Percentiles rank a stretch among this genome's conserved stretches.
These are phyloP conservation scores for Heliangelus exortis DNA, from an alignment of 2,797 vertebrate species.

Conservation along the genomic window DNA sequence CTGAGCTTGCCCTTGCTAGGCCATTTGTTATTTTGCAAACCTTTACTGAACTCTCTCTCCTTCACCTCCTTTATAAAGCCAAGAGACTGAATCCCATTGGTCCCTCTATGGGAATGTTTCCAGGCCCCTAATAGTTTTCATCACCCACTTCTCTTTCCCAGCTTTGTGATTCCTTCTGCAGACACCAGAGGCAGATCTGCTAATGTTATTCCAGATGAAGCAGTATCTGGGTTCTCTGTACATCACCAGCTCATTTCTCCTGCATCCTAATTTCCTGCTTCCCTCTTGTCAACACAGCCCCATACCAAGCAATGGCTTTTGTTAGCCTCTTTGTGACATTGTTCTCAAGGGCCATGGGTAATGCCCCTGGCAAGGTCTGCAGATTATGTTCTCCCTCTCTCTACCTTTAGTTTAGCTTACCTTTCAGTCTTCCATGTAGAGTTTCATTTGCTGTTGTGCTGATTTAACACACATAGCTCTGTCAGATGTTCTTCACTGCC, in stretches of 20 bases:
- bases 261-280: constrained; percentile 16
- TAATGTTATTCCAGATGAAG: constrained; percentile 38
- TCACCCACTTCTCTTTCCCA: constrained; percentile 28
- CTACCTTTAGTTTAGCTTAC: background rate
- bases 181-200: constrained; percentile 39
- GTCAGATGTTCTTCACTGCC: constrained; percentile 15
- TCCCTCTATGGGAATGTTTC: constrained; percentile 7
- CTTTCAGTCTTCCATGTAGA: background rate
- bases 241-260: constrained; percentile 13
- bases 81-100: background rate
- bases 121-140: constrained; percentile 33
- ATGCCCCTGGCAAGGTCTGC: background rate
- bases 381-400: background rate
- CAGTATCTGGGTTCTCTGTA: constrained; percentile 6
- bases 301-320: constrained; percentile 38
- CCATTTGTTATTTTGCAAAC: constrained; percentile 17
- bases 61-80: constrained; percentile 4
- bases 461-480: background rate
- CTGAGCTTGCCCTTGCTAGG: background rate
- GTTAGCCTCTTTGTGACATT: background rate
- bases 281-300: constrained; percentile 18
- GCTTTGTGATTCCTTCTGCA: constrained; percentile 43
- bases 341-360: background rate
- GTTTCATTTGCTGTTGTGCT: constrained; percentile 18
- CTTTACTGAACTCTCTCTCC: background rate